Conservation (phyloP, 2,113 vertebrate genomes). For the Orycteropus afer region DNA sequence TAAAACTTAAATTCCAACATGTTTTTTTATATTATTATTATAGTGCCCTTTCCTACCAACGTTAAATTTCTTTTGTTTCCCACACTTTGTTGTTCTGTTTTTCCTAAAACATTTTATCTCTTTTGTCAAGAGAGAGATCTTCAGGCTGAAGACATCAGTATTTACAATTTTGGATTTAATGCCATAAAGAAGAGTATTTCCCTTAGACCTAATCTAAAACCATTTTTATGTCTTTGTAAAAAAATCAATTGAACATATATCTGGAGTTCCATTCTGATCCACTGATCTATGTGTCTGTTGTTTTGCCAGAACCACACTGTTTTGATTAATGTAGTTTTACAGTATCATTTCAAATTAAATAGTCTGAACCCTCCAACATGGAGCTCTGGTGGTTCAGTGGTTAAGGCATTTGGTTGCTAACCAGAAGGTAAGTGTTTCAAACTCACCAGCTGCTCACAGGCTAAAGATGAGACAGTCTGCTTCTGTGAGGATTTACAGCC, state of each 20-base stretch:
- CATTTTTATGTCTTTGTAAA: background rate
- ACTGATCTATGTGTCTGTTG: background rate
- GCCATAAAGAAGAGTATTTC: background rate
- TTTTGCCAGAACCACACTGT: background rate
- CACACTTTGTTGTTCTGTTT: background rate
- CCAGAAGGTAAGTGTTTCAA: no score
- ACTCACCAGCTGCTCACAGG: no score
- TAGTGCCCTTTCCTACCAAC: background rate
- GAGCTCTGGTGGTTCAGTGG: no score
- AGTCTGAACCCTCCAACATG: background rate
- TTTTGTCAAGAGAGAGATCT: slow-evolving; percentile 1
- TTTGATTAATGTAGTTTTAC: slow-evolving; percentile 18
- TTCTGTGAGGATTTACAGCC: no score
- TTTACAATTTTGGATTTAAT: slow-evolving; percentile 38
- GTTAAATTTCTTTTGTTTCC: background rate
- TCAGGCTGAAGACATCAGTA: background rate
- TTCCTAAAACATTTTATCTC: background rate
- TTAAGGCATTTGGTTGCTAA: no score
- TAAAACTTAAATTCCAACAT: background rate
- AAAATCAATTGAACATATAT: background rate
- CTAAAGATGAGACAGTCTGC: no score
- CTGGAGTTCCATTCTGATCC: background rate
- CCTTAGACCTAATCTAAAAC: background rate
- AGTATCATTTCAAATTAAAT: background rate
- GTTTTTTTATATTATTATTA: background rate